phyloP scores from a whole-genome alignment of 2,113 vertebrate genomes.

The Oreochromis spilurus region DNA sequence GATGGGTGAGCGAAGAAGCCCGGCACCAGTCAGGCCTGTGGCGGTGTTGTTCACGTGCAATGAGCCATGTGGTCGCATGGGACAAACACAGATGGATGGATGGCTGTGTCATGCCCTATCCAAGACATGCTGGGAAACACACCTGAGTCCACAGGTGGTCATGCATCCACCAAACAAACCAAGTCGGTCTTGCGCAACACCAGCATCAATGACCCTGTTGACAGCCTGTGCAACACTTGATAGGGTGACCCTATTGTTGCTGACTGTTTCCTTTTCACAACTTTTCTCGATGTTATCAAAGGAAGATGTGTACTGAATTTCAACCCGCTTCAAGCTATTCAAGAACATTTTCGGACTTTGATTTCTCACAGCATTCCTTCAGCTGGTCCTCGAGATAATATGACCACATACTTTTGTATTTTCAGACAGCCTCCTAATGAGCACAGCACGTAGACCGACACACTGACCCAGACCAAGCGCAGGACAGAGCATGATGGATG shows the following conservation, averaged over 20 bases:
- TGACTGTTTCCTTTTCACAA: slow-evolving; percentile 33
- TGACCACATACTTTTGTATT: background rate
- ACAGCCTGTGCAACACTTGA: slow-evolving; percentile 60
- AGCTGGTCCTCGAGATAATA: background rate
- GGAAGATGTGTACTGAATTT: slow-evolving; percentile 22
- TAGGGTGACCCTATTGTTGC: slow-evolving; percentile 20
- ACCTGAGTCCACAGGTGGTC: background rate
- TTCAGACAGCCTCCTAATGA: background rate
- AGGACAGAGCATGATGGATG: slow-evolving; percentile 49
- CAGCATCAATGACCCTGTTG: slow-evolving; percentile 42
- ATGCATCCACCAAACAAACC: slow-evolving; percentile 32
- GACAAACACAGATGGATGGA: slow-evolving; percentile 15
- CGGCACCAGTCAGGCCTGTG: slow-evolving; percentile 14
- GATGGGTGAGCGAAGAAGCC: slow-evolving; percentile 7
- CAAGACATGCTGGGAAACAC: slow-evolving; percentile 21
- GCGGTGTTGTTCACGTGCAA: slow-evolving; percentile 51
- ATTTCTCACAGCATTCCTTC: background rate
- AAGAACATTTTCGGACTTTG: background rate
- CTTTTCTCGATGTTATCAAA: slow-evolving; percentile 40
- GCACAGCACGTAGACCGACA: background rate
- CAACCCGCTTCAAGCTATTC: background rate
- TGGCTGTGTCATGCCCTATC: slow-evolving; percentile 18
- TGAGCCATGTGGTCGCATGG: slow-evolving; percentile 45
- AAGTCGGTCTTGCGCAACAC: slow-evolving; percentile 7
- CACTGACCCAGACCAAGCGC: slow-evolving; percentile 12